Base-by-base conservation (phyloP, 2,888 invertebrate genomes). In the Allygus modestus region DNA sequence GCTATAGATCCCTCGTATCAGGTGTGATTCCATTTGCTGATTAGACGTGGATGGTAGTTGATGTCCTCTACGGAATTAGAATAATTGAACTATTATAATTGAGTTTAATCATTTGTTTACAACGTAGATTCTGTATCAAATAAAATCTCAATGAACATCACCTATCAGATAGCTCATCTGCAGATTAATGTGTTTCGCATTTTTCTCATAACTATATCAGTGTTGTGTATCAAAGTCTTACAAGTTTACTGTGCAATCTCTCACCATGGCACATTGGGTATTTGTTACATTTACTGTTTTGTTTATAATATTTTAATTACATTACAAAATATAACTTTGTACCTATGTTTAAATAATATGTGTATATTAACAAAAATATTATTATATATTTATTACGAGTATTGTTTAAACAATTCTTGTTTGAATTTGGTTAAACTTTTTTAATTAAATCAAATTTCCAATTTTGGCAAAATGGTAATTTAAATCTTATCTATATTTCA, bases 111-210 rank as follows among this genome's bases (percentile, higher is more conserved):
- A 37, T 37, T 37, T 7, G 37, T 9, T 37, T 37, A 7, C 5
- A 37, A 37, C 37, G 9, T 37, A 7, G 37, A 37, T 37, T 4
- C 58, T 5, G 58, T 58, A 23, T 23, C 58, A 58, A 58, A 23
- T n/a, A 23, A n/a, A 58, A 58, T 58, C 58, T 58, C 58, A 23
- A 58, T 15, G 1, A 65, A 65, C 65, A 65, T 65, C 31, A 65
- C 12, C 65, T 65, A 65, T 65, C 65, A 65, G 15, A 9, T 31
- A 15, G 5, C 5, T 15, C 65, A 65, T 65, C 65, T 65, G 65
- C 65, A 65, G 65, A 65, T 65, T 65, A 65, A 28, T 15, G 15
- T 65, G 65, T 65, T 65, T 65, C 28, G 65, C 26, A 65, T 65
- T 26, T 65, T 65, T 65, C 28, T 28, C 31, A 28, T 4, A 65